phyloP scores from a whole-genome alignment of 2,797 vertebrate genomes.

The Percopsis omiscomaycus region DNA sequence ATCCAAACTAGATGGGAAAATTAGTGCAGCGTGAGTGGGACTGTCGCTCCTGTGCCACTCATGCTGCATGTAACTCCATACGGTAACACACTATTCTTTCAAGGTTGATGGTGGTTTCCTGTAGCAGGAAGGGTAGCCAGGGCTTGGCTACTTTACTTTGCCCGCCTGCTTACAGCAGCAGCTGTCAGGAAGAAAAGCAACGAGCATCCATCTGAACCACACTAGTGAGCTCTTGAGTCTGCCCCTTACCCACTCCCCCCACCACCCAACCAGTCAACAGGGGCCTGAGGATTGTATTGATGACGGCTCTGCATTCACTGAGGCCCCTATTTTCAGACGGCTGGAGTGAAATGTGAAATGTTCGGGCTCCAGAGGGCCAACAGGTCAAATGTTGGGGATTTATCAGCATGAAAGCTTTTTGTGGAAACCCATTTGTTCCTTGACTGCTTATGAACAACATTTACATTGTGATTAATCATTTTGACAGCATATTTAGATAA shows the following conservation, averaged over 20 bases:
- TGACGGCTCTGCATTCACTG: slow-evolving; percentile 38
- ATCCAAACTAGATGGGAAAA: too few species aligned
- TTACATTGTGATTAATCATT: not conserved
- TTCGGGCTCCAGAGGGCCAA: slow-evolving; percentile 1
- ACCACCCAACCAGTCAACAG: slow-evolving; percentile 1
- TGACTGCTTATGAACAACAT: not conserved
- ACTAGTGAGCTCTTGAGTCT: slow-evolving; percentile 4
- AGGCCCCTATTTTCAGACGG: slow-evolving; percentile 11
- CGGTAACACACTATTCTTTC: slow-evolving; percentile 30
- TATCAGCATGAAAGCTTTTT: slow-evolving; percentile 11
- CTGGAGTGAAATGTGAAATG: not conserved
- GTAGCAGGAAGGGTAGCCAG: slow-evolving; percentile 62
- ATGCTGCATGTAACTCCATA: slow-evolving; percentile 33
- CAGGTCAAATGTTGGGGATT: slow-evolving; percentile 6
- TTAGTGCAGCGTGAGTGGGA: too few species aligned
- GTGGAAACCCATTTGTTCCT: not conserved
- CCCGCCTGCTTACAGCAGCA: slow-evolving; percentile 25
- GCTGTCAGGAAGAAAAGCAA: slow-evolving; percentile 28
- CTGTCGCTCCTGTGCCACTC: not conserved
- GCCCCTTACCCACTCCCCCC: slow-evolving; percentile 6
- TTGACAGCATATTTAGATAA: not conserved
- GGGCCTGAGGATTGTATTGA: slow-evolving; percentile 10
- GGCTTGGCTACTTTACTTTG: slow-evolving; percentile 19
- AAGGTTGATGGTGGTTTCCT: slow-evolving; percentile 61
- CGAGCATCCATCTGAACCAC: slow-evolving; percentile 15